phyloP scores from a whole-genome alignment of 2,797 vertebrate genomes.

The Alcedo atthis region DNA sequence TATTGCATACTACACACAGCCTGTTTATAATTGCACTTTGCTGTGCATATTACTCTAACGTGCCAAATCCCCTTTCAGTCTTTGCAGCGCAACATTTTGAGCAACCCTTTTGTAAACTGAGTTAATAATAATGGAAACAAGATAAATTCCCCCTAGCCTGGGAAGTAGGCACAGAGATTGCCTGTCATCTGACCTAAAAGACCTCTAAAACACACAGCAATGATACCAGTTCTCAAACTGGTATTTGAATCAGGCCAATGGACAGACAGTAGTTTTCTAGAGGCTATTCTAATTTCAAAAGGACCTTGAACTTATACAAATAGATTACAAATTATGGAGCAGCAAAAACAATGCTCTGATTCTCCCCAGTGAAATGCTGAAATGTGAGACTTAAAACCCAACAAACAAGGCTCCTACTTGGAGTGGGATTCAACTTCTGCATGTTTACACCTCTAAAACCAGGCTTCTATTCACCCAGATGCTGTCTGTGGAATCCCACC shows the following conservation, averaged over 20 bases:
- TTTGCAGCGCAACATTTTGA: neutral
- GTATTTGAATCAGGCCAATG: neutral
- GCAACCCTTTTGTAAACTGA: neutral
- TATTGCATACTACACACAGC: neutral
- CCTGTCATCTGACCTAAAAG: neutral
- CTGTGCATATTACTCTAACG: neutral
- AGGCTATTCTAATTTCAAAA: neutral
- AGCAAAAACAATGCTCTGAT: neutral
- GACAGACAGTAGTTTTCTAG: neutral
- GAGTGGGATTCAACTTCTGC: neutral
- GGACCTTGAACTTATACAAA: neutral
- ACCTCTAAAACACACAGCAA: neutral
- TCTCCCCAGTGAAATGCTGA: neutral
- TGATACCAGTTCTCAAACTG: neutral
- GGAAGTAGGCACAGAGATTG: neutral
- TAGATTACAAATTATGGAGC: neutral
- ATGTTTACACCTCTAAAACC: neutral
- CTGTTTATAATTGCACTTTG: slow-evolving; percentile 22
- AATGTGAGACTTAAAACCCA: neutral
- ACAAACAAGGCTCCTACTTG: neutral
- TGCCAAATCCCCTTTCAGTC: neutral
- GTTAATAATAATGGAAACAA: neutral
- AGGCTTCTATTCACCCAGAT: neutral
- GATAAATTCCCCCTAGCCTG: neutral
- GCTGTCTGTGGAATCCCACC: neutral